Evolutionary conservation across 2,797 vertebrate genomes (phyloP), one percentile per base, ranked within the genome.

Genomic region (Avahi laniger): DNA sequence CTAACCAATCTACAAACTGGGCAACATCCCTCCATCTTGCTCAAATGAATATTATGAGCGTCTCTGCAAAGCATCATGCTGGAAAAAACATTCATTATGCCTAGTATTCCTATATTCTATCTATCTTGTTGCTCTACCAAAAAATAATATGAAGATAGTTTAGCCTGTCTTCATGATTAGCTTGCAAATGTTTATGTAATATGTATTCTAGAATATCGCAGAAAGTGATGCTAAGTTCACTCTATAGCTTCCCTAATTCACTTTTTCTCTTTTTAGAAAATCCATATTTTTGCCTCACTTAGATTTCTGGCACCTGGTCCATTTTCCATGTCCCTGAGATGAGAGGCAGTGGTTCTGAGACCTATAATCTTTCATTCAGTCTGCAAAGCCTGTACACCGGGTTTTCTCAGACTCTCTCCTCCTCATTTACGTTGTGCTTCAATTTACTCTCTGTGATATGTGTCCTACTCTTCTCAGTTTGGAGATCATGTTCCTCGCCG

Each of bases 261-360:
- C 38, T 81, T 82, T 87, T 85, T n/a, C 20, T 57, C 24, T 30
- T 81, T 83, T 80, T n/a, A 89, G 78, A 95, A 87, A 75, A 86
- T 48, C 52, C 83, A 54, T 95, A 50, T 82, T 88, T 75, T 85
- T 93, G 43, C 17, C 35, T 84, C n/a, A 9, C 76, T 95, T 84
- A 80, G 57, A 78, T 93, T 96, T 91, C 83, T 94, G 95, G 80
- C 48, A 63, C 54, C 50, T 48, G 22, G 57, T n/a, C 52, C 33
- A 70, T 85, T 96, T 97, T 94, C 94, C 78, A 0, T 84, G 93
- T 93, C 80, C 61, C 43, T 57, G 54, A 83, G 69, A 95, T 41
- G 24, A 85, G 73, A 93, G 38, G n/a, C 82, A n/a, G 15, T 94
- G 65, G 73, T 90, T 91, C 79, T 43, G 82, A 94, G 83, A 65